phyloP scores from a whole-genome alignment of 2,888 invertebrate species.

The Endotricha flammealis region DNA sequence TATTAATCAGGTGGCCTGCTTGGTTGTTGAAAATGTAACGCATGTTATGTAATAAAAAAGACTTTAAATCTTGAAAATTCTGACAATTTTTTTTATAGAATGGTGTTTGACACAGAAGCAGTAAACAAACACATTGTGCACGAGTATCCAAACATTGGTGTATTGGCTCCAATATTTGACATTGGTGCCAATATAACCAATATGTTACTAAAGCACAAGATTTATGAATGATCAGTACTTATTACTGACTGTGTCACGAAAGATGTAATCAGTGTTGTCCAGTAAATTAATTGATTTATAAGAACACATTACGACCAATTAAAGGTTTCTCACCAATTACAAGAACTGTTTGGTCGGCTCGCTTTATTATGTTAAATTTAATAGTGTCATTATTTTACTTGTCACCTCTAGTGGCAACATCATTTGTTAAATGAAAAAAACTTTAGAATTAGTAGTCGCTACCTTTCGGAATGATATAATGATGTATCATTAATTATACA shows the following conservation, averaged over 20 bases:
- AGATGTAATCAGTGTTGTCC: conserved; percentile 47
- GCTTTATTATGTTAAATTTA: conserved; percentile 36
- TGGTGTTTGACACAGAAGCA: too few species aligned
- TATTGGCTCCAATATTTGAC: too few species aligned
- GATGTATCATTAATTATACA: conserved; percentile 1
- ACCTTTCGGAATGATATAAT: conserved; percentile 1
- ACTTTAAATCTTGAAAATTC: too few species aligned
- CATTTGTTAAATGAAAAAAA: conserved; percentile 27
- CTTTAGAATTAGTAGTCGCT: conserved; percentile 1
- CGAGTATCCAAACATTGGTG: too few species aligned
- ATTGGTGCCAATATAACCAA: not conserved
- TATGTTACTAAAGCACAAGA: too few species aligned
- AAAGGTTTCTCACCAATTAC: conserved; percentile 51
- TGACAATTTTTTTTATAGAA: too few species aligned
- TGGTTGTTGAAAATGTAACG: too few species aligned
- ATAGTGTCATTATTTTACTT: conserved; percentile 32
- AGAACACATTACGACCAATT: conserved; percentile 57
- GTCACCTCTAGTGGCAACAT: conserved; percentile 32
- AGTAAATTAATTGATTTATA: conserved; percentile 61
- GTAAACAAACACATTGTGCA: too few species aligned
- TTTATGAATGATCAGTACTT: conserved; percentile 39
- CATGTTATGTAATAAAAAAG: too few species aligned
- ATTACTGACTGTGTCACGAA: conserved; percentile 31
- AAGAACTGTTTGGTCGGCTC: conserved; percentile 34
- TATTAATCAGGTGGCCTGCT: too few species aligned